phyloP scores from a whole-genome alignment of 2,113 vertebrate species.

The Paedocypris sp. region DNA sequence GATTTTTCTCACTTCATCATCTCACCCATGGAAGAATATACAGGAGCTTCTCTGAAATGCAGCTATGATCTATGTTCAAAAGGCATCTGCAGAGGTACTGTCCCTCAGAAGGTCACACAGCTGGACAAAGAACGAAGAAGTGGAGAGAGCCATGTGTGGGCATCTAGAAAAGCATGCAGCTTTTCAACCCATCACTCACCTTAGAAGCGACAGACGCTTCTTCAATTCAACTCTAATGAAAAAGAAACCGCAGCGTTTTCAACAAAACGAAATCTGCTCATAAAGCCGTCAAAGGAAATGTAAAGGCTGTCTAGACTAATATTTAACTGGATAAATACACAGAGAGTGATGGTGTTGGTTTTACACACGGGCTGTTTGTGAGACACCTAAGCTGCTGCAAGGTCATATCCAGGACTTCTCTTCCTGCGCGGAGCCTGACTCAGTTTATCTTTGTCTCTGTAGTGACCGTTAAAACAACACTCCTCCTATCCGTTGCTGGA shows the following conservation, averaged over 20 bases:
- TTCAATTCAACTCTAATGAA: too few species aligned
- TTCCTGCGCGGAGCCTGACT: constrained; percentile 28
- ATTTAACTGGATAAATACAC: too few species aligned
- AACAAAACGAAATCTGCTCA: too few species aligned
- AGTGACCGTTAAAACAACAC: constrained; percentile 7
- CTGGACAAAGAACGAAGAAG: constrained; percentile 6
- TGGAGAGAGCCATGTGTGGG: constrained; percentile 1
- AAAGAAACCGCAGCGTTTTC: too few species aligned
- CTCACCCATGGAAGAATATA: too few species aligned
- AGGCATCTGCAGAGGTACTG: not conserved
- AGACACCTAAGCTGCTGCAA: constrained; percentile 37
- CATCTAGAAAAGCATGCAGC: not conserved
- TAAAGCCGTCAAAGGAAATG: too few species aligned
- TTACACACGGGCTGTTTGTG: too few species aligned
- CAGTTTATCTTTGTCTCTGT: constrained; percentile 32
- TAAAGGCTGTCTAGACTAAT: too few species aligned
- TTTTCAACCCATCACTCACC: not conserved
- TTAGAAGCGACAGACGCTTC: too few species aligned
- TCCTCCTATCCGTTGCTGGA: constrained; percentile 27
- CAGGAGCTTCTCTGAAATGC: too few species aligned
- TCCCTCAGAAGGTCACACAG: constrained; percentile 20
- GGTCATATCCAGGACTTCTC: constrained; percentile 28
- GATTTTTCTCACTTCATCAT: too few species aligned
- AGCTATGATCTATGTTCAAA: not conserved
- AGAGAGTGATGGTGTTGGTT: too few species aligned